Evolutionary conservation across 2,797 vertebrate genomes (phyloP).

Genomic region (Poeciliopsis presidionis): DNA sequence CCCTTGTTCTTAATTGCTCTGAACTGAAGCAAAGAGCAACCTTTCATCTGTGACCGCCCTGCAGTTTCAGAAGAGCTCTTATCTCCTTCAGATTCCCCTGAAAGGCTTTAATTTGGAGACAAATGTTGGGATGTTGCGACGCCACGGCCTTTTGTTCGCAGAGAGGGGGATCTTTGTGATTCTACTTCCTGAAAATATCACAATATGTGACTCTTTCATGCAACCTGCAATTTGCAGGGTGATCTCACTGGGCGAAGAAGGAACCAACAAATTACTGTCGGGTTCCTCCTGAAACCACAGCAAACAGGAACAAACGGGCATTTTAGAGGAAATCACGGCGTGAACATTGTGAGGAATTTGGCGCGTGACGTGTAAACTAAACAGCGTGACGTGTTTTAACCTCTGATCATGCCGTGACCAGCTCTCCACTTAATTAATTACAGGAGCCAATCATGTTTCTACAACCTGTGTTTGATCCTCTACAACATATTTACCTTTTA

Average conservation of each 20-base stretch:
- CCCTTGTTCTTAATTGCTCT: neutral
- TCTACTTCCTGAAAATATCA: slow-evolving; percentile 12
- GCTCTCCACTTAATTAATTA: neutral
- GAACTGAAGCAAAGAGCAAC: neutral
- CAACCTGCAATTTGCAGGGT: slow-evolving; percentile 5
- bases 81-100: slow-evolving; percentile 18
- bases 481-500: neutral
- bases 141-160: slow-evolving; percentile 21
- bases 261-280: slow-evolving; percentile 12
- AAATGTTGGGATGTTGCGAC: slow-evolving; percentile 11
- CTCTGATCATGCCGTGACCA: neutral
- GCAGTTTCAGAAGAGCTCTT: neutral
- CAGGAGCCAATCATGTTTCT: neutral
- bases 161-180: neutral
- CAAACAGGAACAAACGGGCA: neutral
- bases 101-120: slow-evolving; percentile 27
- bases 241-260: slow-evolving; percentile 2
- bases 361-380: neutral
- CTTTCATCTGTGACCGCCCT: neutral
- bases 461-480: neutral
- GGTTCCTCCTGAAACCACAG: slow-evolving; percentile 9
- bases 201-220: neutral
- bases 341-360: neutral
- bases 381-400: neutral
- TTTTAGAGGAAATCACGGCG: neutral